phyloP scores from a whole-genome alignment of 1,140 invertebrate genomes.

The Eufriesea mexicana region DNA sequence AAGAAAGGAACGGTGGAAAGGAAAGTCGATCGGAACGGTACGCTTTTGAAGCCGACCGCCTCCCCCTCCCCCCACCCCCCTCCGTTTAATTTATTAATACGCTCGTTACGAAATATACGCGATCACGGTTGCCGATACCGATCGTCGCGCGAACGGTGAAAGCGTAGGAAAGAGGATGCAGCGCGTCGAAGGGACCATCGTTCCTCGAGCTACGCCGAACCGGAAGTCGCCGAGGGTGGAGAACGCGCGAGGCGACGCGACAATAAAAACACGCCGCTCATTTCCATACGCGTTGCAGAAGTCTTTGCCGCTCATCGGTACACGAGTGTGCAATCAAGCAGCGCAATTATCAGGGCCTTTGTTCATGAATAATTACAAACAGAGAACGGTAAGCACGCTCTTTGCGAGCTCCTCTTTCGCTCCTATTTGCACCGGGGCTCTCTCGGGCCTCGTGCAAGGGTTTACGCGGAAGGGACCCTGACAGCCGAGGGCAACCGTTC shows the following conservation, averaged over 20 bases:
- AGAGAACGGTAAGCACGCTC: slow-evolving; percentile 62
- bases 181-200: slow-evolving; percentile 50
- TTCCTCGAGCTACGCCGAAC: slow-evolving; percentile 62
- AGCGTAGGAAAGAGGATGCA: neutral
- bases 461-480: slow-evolving; percentile 13
- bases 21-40: slow-evolving; percentile 9
- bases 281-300: slow-evolving; percentile 72
- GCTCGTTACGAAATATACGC: neutral
- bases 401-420: slow-evolving; percentile 54
- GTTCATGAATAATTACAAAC: slow-evolving; percentile 79
- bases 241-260: slow-evolving; percentile 21
- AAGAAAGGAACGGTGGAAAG: slow-evolving; percentile 30
- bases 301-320: slow-evolving; percentile 69
- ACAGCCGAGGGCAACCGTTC: slow-evolving; percentile 57
- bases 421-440: slow-evolving; percentile 55
- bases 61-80: too few relatives aligned
- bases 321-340: slow-evolving; percentile 76
- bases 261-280: slow-evolving; percentile 74
- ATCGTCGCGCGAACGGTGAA: slow-evolving; percentile 8
- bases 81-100: slow-evolving; percentile 24
- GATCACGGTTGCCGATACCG: slow-evolving; percentile 15
- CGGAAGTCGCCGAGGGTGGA: neutral
- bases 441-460: slow-evolving; percentile 31
- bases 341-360: slow-evolving; percentile 77
- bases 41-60: neutral